Conservation (phyloP, 2,888 invertebrate species). For the Xylota segnis region DNA sequence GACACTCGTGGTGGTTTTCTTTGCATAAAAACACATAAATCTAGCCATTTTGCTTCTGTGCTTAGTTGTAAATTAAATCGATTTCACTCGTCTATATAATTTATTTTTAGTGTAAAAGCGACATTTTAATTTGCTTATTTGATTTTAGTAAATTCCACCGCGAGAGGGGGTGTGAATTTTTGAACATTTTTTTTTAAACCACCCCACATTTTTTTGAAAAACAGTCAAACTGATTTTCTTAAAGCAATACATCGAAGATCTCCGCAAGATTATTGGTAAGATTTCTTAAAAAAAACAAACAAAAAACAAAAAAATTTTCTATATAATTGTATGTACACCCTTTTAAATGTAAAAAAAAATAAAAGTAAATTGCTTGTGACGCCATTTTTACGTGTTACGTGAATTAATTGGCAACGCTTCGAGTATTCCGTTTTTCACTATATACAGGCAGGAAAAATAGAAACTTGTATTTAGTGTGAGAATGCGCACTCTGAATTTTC, state of each 20-base stretch:
- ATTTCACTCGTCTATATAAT: constrained; percentile 24
- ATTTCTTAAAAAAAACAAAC: constrained; percentile 41
- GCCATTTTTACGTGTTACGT: constrained; percentile 72
- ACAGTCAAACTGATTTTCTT: constrained; percentile 85
- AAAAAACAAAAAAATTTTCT: constrained; percentile 39
- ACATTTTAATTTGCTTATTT: constrained; percentile 56
- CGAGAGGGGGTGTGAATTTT: constrained; percentile 33
- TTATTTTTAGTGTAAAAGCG: constrained; percentile 57
- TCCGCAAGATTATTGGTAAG: constrained; percentile 85
- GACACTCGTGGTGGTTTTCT: constrained; percentile 57
- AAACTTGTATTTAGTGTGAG: constrained; percentile 44
- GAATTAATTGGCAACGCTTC: constrained; percentile 66
- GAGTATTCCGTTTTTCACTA: constrained; percentile 7
- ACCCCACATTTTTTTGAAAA: constrained; percentile 78
- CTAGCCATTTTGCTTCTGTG: constrained; percentile 69
- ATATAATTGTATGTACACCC: constrained; percentile 36
- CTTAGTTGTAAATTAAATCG: constrained; percentile 60
- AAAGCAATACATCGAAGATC: constrained; percentile 85
- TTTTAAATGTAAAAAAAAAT: constrained; percentile 29
- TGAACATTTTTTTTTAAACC: constrained; percentile 56
- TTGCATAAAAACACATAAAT: constrained; percentile 28
- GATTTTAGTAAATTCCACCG: constrained; percentile 25
- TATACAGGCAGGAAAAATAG: constrained; percentile 1
- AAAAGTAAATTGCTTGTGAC: constrained; percentile 42
- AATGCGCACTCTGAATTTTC: constrained; percentile 52